Percentiles rank a stretch among this genome's conserved stretches.
Conservation (phyloP, 2,797 vertebrate genomes). For the Lacerta agilis region DNA sequence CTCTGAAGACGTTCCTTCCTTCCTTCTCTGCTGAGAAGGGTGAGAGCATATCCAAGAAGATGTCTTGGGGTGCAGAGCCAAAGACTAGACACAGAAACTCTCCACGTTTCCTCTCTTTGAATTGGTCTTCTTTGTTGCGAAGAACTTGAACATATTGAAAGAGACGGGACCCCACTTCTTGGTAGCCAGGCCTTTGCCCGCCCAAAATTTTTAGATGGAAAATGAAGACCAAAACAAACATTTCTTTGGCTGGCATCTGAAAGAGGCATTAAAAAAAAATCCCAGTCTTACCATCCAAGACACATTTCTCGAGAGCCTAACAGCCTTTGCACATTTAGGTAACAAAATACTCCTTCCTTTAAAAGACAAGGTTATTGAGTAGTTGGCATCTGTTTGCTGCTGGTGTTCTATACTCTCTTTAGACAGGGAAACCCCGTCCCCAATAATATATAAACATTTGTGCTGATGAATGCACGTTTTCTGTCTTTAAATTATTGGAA, state of each 20-base stretch:
- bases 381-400: background rate
- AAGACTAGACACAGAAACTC: conserved; percentile 60
- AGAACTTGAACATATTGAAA: conserved; percentile 49
- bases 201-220: conserved; percentile 42
- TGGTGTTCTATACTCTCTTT: background rate
- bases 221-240: conserved; percentile 8
- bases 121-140: conserved; percentile 49
- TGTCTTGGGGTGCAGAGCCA: conserved; percentile 53
- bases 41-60: conserved; percentile 53
- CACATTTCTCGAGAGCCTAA: background rate
- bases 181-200: conserved; percentile 47
- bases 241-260: conserved; percentile 21
- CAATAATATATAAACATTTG: conserved; percentile 19
- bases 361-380: background rate
- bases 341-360: conserved; percentile 42
- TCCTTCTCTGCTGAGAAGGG: conserved; percentile 63
- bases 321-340: background rate
- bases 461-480: conserved; percentile 14
- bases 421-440: background rate
- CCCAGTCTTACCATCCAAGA: background rate
- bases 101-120: conserved; percentile 50
- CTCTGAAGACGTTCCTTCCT: conserved; percentile 24
- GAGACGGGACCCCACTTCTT: conserved; percentile 52
- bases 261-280: background rate
- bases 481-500: conserved; percentile 24